Conservation (phyloP, 2,888 invertebrate genomes). For the Gastrophysa polygoni region DNA sequence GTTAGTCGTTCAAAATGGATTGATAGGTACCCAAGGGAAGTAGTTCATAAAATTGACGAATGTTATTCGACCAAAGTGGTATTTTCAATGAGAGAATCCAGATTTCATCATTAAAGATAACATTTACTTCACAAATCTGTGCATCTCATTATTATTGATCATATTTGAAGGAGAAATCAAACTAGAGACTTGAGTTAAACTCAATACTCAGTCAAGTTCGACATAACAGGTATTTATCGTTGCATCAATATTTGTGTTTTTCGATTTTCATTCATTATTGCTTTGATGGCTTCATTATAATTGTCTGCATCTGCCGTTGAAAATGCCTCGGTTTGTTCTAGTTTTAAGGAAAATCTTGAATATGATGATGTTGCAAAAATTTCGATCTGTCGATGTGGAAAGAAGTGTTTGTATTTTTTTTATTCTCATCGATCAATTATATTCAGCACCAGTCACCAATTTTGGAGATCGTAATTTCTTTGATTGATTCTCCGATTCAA, state of each 20-base stretch:
- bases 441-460: conserved; percentile 2
- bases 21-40: conserved; percentile 2
- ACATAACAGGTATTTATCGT: not conserved
- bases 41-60: not conserved
- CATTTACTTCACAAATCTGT: not conserved
- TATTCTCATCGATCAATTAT: not conserved
- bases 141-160: not conserved
- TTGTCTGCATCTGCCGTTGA: not conserved
- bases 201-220: not conserved
- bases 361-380: not conserved
- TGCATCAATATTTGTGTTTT: not conserved
- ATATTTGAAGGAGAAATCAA: not conserved
- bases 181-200: not conserved
- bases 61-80: not conserved
- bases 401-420: not conserved
- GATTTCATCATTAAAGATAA: not conserved
- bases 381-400: no score
- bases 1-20: not conserved
- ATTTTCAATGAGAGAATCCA: not conserved
- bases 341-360: not conserved
- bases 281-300: not conserved
- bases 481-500: not conserved
- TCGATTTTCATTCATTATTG: not conserved
- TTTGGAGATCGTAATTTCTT: not conserved
- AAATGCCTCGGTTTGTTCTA: not conserved